Conservation (phyloP, 1,140 invertebrate species). For the Orussus abietinus region DNA sequence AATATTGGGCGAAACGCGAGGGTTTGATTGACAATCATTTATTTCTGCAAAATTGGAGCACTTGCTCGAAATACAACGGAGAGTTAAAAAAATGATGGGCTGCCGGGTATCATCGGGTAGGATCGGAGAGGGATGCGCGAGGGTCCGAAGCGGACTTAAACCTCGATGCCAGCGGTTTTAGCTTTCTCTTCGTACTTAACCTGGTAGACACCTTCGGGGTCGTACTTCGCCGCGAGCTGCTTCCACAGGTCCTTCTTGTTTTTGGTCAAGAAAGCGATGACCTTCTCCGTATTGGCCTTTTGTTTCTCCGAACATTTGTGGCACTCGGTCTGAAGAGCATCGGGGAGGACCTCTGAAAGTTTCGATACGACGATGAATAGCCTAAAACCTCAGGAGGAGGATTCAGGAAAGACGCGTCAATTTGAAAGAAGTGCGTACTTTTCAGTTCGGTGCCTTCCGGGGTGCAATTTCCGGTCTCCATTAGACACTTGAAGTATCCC, state of each 20-base stretch:
- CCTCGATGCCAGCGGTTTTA: slow-evolving; percentile 28
- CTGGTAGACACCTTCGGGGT: slow-evolving; percentile 58
- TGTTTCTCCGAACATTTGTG: slow-evolving; percentile 61
- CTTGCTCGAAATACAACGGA: too few species aligned
- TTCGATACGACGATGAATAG: too few species aligned
- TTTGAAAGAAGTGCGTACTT: slow-evolving; percentile 62
- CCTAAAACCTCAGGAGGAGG: too few species aligned
- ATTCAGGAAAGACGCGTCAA: too few species aligned
- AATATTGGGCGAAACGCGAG: too few species aligned
- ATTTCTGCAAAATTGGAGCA: too few species aligned
- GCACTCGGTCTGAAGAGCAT: slow-evolving; percentile 62
- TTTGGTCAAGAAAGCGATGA: slow-evolving; percentile 55
- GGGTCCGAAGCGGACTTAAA: too few species aligned
- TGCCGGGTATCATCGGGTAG: too few species aligned
- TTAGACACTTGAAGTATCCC: slow-evolving; percentile 65
- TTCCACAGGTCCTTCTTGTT: slow-evolving; percentile 59
- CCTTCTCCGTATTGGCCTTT: slow-evolving; percentile 51
- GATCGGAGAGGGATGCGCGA: too few species aligned
- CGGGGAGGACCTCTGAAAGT: slow-evolving; percentile 55
- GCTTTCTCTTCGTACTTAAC: slow-evolving; percentile 58
- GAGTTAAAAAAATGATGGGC: too few species aligned
- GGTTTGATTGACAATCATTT: too few species aligned
- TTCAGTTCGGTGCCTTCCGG: slow-evolving; percentile 69
- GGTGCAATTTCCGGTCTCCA: slow-evolving; percentile 65
- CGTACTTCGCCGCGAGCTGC: slow-evolving; percentile 57